Percentiles rank a stretch among this genome's conserved stretches.
phyloP scores from a whole-genome alignment of 2,888 invertebrate species.

The Rapana venosa region DNA sequence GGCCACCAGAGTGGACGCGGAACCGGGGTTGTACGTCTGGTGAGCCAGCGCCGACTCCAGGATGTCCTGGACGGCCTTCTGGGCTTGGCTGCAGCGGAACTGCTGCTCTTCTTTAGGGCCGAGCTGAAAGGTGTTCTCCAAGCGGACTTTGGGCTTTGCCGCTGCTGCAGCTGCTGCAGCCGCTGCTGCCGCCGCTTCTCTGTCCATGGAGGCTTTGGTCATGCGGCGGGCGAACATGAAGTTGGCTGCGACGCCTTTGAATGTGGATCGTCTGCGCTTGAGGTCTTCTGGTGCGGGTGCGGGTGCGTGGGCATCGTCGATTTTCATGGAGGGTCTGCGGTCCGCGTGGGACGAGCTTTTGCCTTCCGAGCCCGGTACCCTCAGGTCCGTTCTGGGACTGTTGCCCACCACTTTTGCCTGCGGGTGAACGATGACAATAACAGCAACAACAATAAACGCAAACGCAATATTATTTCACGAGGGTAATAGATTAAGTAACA shows the following conservation, averaged over 20 bases:
- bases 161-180: not conserved
- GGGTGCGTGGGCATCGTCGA: not conserved
- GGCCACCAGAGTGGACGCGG: not conserved
- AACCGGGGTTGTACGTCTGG: not conserved
- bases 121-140: conserved; percentile 28
- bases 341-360: not conserved
- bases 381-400: not conserved
- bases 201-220: conserved; percentile 11
- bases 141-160: conserved; percentile 2
- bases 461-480: too few species aligned
- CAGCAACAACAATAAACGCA: too few species aligned
- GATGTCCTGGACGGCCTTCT: not conserved
- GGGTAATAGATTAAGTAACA: too few species aligned
- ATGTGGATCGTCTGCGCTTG: not conserved
- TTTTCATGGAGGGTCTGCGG: not conserved
- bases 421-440: too few species aligned
- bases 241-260: not conserved
- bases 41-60: not conserved
- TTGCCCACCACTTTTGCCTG: not conserved
- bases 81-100: not conserved
- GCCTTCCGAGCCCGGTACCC: not conserved
- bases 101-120: not conserved
- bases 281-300: not conserved
- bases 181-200: conserved; percentile 6
- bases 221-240: not conserved